Percentiles rank a stretch among this genome's conserved stretches.
These are phyloP conservation scores for Dasyurus viverrinus DNA, from an alignment of 2,113 vertebrate genomes.

Conservation along the genomic window DNA sequence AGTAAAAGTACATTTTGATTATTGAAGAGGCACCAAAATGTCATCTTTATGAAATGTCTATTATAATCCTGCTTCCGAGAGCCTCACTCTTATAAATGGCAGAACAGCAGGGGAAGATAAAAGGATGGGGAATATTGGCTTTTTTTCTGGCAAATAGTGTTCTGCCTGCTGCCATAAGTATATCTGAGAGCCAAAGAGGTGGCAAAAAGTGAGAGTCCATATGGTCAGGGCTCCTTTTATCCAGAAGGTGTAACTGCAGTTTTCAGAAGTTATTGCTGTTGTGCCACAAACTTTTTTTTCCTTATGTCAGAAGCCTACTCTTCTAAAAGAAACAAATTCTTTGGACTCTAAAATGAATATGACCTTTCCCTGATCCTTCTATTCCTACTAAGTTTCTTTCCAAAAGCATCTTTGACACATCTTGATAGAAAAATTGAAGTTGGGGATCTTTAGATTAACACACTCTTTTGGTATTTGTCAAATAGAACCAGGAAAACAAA, in stretches of 20 bases:
- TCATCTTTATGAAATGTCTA: constrained; percentile 14
- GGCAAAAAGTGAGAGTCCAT: not conserved
- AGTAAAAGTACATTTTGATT: not conserved
- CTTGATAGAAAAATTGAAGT: constrained; percentile 47
- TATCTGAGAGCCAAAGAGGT: not conserved
- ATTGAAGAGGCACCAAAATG: not conserved
- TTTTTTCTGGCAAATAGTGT: not conserved
- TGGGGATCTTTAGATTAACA: constrained; percentile 53
- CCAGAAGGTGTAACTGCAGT: not conserved
- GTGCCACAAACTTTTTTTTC: not conserved
- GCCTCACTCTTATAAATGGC: not conserved
- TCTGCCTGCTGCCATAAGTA: not conserved
- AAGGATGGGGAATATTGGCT: not conserved
- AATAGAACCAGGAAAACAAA: constrained; percentile 45
- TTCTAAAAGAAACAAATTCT: constrained; percentile 33
- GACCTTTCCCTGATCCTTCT: constrained; percentile 1
- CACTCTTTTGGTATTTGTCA: constrained; percentile 63
- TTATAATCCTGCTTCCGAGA: not conserved
- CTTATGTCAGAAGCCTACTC: constrained; percentile 33
- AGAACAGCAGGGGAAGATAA: not conserved
- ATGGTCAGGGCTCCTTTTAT: not conserved
- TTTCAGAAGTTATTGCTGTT: not conserved
- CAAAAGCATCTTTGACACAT: not conserved
- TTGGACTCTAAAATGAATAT: constrained; percentile 43
- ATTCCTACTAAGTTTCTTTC: constrained; percentile 13